These are phyloP conservation scores for Sebastes itinus DNA, from an alignment of 2,797 vertebrate species.

Conservation along the genomic window DNA sequence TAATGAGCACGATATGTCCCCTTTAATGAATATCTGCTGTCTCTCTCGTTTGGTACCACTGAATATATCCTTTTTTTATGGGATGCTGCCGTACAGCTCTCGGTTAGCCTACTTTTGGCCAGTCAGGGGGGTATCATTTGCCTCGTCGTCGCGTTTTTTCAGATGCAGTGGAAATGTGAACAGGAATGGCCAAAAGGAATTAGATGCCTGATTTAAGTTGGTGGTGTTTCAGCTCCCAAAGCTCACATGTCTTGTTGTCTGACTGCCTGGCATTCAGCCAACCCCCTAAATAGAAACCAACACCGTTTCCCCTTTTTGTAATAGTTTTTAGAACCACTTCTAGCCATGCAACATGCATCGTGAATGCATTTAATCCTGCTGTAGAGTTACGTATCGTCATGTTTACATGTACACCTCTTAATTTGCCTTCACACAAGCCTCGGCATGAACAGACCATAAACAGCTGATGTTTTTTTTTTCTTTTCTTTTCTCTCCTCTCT, in stretches of 20 bases:
- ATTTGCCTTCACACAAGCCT: neutral
- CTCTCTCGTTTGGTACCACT: neutral
- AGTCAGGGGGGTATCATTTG: neutral
- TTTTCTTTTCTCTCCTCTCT: conserved; percentile 3
- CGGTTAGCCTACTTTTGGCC: neutral
- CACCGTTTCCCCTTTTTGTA: neutral
- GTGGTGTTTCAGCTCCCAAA: neutral
- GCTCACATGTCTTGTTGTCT: neutral
- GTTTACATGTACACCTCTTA: conserved; percentile 1
- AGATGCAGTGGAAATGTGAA: neutral
- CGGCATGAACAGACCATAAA: neutral
- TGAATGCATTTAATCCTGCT: neutral
- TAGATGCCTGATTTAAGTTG: neutral
- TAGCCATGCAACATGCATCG: neutral
- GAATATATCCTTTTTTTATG: neutral
- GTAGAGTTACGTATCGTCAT: neutral
- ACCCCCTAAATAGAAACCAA: neutral
- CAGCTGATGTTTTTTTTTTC: neutral
- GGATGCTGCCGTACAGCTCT: neutral
- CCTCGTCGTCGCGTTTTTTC: neutral
- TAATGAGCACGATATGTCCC: no score
- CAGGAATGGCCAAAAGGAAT: neutral
- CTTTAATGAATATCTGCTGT: neutral
- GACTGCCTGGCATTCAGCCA: neutral
- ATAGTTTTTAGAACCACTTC: neutral